Conservation (phyloP, 53 echinoderm and acorn worm species). For the Hippasteria phrygiana region DNA sequence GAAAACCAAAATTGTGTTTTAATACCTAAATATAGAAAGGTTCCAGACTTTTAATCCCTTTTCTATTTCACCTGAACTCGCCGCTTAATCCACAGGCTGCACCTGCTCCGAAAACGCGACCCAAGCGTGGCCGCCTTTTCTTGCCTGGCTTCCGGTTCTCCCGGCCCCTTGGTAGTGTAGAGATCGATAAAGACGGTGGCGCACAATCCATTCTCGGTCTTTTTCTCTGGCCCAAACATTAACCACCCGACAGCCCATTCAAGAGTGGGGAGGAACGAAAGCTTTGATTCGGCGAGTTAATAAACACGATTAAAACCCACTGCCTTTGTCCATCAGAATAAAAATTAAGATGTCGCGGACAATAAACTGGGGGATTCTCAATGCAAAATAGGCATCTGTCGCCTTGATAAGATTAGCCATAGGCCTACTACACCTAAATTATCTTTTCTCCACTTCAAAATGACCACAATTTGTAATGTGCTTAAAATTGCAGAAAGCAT, state of each 20-base stretch:
- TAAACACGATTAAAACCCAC: conserved; percentile 48
- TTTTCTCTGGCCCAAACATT: background rate
- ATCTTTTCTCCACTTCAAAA: conserved; percentile 36
- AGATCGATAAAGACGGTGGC: conserved; percentile 43
- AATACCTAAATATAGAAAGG: background rate
- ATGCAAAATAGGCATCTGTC: background rate
- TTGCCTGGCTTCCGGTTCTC: background rate
- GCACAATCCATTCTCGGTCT: background rate
- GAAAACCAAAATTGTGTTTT: no score
- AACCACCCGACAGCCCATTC: background rate
- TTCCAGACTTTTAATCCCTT: conserved; percentile 22
- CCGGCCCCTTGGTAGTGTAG: background rate
- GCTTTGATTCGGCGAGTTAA: conserved; percentile 37
- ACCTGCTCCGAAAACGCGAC: no score
- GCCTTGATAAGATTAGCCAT: background rate
- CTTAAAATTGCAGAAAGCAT: conserved; percentile 20
- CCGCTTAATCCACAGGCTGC: conserved; percentile 16
- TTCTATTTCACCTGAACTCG: background rate
- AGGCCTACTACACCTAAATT: conserved; percentile 11
- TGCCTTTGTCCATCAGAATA: background rate
- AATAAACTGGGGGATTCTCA: conserved; percentile 3
- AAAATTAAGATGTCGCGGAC: conserved; percentile 25
- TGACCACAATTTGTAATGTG: conserved; percentile 48
- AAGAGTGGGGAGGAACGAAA: background rate
- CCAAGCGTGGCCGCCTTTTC: background rate